Percentiles rank a stretch among this genome's conserved stretches.
These are phyloP conservation scores for Andrena minutula DNA, from an alignment of 2,888 invertebrate genomes.

Conservation along the genomic window DNA sequence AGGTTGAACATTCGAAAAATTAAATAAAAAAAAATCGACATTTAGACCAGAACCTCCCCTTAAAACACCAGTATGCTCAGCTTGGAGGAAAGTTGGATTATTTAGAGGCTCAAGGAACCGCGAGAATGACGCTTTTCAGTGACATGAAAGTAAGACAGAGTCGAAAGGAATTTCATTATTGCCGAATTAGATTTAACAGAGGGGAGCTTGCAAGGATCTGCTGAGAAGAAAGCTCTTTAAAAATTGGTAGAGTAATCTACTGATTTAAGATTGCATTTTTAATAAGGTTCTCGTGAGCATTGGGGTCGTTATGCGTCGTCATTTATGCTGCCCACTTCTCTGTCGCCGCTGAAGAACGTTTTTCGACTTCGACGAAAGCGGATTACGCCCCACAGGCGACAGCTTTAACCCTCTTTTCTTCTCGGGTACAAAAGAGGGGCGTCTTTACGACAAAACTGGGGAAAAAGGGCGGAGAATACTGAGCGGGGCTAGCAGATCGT, in stretches of 20 bases:
- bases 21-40: no score
- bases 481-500: not conserved
- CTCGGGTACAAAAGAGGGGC: not conserved
- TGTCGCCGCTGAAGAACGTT: not conserved
- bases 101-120: no score
- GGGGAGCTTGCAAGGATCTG: no score
- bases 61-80: no score
- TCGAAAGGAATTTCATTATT: no score
- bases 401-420: conserved; percentile 9
- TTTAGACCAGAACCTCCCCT: no score
- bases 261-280: not conserved
- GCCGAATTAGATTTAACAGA: no score
- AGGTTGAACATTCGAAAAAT: no score
- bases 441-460: not conserved
- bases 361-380: not conserved
- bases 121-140: no score
- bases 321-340: not conserved
- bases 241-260: not conserved
- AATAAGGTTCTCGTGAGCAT: not conserved
- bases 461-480: not conserved
- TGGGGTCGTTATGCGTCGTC: not conserved
- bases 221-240: no score
- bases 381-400: not conserved
- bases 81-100: no score
- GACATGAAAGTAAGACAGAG: no score